Base-by-base conservation (phyloP, 2,888 invertebrate genomes). In the Pediacus dermestoides region DNA sequence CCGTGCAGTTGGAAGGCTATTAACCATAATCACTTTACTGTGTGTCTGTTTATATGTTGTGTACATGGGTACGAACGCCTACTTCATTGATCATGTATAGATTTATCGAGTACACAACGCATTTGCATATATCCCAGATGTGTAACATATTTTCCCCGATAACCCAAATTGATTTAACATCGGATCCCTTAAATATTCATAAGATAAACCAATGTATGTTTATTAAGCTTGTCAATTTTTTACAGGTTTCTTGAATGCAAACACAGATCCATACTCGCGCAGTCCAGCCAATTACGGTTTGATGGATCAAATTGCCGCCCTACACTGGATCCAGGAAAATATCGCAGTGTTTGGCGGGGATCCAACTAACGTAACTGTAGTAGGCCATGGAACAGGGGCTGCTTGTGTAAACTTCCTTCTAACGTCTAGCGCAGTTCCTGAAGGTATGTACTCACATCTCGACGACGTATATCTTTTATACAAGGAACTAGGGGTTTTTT, bases 211-310 rank as follows among this genome's bases (percentile, higher is more conserved):
- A n/a, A n/a, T n/a, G n/a, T n/a, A n/a, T n/a, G n/a, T n/a, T 18
- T n/a, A 18, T 7, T 18, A 7, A 18, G n/a, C n/a, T 18, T 18
- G n/a, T 26, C 6, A 26, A 48, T 50, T 47, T 54, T 55, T 70
- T 72, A 7, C 77, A 91, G 90, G 91, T 58, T 91, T 91, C 70
- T 77, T 91, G 41, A 91, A 91, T 67, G 88, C 89, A 42, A 87
- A 90, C 62, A 85, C 88, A 13, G 89, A 89, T 68, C 85, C 88
- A 50, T 88, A 82, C 70, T 82, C 87, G 28, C 81, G 86, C 45
- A 85, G 88, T 16, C 89, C 90, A 23, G 88, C 91, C 30, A 97
- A 97, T 76, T 95, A 94, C 70, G 97, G 96, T n/a, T 81, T 97
- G 39, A 90, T 95, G 85, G 97, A 96, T 71, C 91, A 93, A 71